Evolutionary conservation across 2,888 invertebrate species (phyloP).

Genomic region (Harpalus rufipes): DNA sequence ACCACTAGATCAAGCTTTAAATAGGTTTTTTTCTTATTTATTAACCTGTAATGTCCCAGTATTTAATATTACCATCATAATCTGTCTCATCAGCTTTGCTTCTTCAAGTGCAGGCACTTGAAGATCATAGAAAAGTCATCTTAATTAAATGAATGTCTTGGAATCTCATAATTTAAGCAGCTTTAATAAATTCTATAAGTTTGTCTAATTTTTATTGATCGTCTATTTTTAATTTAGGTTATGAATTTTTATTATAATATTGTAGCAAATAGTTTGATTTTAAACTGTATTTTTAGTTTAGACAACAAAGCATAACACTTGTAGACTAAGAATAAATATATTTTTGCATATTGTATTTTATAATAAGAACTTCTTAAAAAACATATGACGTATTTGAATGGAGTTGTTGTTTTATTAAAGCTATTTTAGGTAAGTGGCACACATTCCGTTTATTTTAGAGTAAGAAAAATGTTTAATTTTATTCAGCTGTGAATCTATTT

Average conservation of each 20-base stretch:
- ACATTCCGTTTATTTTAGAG: constrained; percentile 9
- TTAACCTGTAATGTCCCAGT: neutral
- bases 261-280: constrained; percentile 34
- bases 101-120: constrained; percentile 63
- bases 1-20: no score
- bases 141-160: neutral
- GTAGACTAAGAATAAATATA: constrained; percentile 58
- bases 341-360: constrained; percentile 66
- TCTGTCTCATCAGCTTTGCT: no score
- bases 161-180: constrained; percentile 50
- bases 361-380: constrained; percentile 61
- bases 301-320: constrained; percentile 24
- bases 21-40: neutral
- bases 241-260: constrained; percentile 16
- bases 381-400: constrained; percentile 40
- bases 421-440: constrained; percentile 42
- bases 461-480: constrained; percentile 8
- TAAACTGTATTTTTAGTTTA: constrained; percentile 55
- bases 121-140: neutral
- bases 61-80: neutral
- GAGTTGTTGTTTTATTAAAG: constrained; percentile 16
- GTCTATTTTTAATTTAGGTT: constrained; percentile 21
- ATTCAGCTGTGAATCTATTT: neutral
- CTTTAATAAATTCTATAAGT: constrained; percentile 34
- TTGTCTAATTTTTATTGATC: constrained; percentile 26